Conservation (phyloP, 2,888 invertebrate genomes). For the Orthonevra nobilis region DNA sequence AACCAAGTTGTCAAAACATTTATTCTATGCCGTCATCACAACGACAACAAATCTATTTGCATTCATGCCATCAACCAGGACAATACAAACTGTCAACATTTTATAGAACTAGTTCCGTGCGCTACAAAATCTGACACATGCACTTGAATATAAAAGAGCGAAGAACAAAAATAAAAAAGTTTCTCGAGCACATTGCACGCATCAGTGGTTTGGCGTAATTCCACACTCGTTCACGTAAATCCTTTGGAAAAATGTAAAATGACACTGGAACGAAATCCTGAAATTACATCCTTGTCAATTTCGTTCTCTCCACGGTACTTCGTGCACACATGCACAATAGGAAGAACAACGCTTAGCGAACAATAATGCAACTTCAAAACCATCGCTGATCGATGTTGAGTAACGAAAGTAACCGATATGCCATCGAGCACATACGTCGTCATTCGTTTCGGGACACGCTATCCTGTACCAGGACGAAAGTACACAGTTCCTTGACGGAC, state of each 20-base stretch:
- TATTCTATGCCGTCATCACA: background rate
- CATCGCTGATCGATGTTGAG: slow-evolving; percentile 30
- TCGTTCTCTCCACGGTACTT: background rate
- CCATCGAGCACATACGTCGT: slow-evolving; percentile 25
- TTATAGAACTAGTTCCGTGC: slow-evolving; percentile 6
- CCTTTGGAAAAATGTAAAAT: slow-evolving; percentile 44
- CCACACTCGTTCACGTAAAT: slow-evolving; percentile 29
- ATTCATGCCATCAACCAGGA: slow-evolving; percentile 3
- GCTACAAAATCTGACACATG: slow-evolving; percentile 6
- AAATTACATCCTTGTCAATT: slow-evolving; percentile 51
- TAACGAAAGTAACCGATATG: slow-evolving; percentile 36
- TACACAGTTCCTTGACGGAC: slow-evolving; percentile 19
- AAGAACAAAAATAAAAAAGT: background rate
- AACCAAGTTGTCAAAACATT: slow-evolving; percentile 17
- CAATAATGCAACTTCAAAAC: slow-evolving; percentile 44
- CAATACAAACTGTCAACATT: slow-evolving; percentile 27
- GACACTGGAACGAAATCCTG: slow-evolving; percentile 45
- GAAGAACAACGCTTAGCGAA: slow-evolving; percentile 27
- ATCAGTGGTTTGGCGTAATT: background rate
- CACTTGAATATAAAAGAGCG: slow-evolving; percentile 2
- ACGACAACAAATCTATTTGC: slow-evolving; percentile 14
- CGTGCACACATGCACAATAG: slow-evolving; percentile 5
- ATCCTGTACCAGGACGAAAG: slow-evolving; percentile 20
- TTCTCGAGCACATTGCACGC: background rate
- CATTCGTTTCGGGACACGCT: background rate